Evolutionary conservation across 2,888 invertebrate genomes (phyloP), one percentile per base, ranked within the genome.

Genomic region (Lydus trimaculatus): DNA sequence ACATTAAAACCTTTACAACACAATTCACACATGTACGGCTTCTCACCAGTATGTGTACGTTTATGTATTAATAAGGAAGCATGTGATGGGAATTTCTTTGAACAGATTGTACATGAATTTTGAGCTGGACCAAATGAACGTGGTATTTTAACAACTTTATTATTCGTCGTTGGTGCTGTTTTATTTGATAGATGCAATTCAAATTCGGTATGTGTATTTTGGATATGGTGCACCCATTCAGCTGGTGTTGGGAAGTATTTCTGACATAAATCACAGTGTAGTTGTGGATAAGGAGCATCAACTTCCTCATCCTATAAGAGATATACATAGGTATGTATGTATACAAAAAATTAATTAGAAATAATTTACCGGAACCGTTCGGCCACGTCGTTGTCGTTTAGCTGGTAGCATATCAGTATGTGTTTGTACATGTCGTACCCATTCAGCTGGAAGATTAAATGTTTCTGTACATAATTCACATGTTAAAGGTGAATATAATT

Each of bases 151-250:
- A 70, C 63, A 56, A 67, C 65, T 63, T 70, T 70, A 6, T 65
- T 63, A 31, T 20, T 43, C 17, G 43, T 43, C 17, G 43, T 8
- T n/a, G 90, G 89, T 81, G 88, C 89, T 83, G 90, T 90, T 84
- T 90, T 91, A 86, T 92, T 92, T 86, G 91, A 92, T 83, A 92
- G 86, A 82, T 93, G 93, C 85, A 94, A 86, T 87, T 94, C 94
- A 71, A 88, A 82, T 82, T 94, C 94, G 0, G 94, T 94, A 84
- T 95, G 95, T 36, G 92, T 91, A 81, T 90, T 92, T 83, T 94
- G 94, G 81, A 95, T 92, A 81, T 95, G 95, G 5, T 94, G 91
- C 59, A 95, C 95, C 95, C 95, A 95, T 84, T 94, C 94, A 23
- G 91, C 94, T 0, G 95, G 94, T 70, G 93, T 94, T 58, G 91